Evolutionary conservation across 2,113 vertebrate genomes (phyloP).

Genomic region (Trichechus manatus): DNA sequence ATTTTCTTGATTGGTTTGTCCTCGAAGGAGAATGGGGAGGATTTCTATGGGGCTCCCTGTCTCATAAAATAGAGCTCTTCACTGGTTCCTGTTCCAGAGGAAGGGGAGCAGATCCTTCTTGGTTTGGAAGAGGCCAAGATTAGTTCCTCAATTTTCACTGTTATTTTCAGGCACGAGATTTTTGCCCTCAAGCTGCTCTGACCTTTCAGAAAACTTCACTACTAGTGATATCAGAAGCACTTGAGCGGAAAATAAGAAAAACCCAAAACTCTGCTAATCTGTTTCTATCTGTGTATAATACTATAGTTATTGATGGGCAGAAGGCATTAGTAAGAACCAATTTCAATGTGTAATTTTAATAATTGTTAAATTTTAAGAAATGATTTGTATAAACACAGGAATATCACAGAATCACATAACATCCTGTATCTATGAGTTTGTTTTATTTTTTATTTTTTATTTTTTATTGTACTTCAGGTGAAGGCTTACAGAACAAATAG

Average conservation of each 20-base stretch:
- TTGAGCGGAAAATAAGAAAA: not conserved
- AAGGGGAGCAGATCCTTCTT: not conserved
- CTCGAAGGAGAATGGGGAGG: not conserved
- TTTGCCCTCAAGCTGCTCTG: not conserved
- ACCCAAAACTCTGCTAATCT: not conserved
- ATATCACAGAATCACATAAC: not conserved
- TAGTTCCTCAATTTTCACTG: slow-evolving; percentile 42
- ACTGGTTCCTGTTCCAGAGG: not conserved
- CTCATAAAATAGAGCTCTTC: slow-evolving; percentile 1
- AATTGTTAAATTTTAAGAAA: not conserved
- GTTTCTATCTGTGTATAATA: not conserved
- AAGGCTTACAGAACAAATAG: too few species aligned
- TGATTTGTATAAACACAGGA: not conserved
- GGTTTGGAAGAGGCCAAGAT: not conserved
- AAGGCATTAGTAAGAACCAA: not conserved
- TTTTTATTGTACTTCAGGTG: too few species aligned
- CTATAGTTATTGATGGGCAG: too few species aligned
- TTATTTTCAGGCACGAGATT: slow-evolving; percentile 13
- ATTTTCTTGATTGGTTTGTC: not conserved
- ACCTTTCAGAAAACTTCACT: slow-evolving; percentile 41
- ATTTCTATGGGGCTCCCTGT: not conserved
- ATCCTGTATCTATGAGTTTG: not conserved
- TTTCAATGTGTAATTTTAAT: not conserved
- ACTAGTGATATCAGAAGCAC: not conserved
- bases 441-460: too few species aligned